Conservation (phyloP, 2,113 vertebrate genomes). For the Erythrocercus mccallii region DNA sequence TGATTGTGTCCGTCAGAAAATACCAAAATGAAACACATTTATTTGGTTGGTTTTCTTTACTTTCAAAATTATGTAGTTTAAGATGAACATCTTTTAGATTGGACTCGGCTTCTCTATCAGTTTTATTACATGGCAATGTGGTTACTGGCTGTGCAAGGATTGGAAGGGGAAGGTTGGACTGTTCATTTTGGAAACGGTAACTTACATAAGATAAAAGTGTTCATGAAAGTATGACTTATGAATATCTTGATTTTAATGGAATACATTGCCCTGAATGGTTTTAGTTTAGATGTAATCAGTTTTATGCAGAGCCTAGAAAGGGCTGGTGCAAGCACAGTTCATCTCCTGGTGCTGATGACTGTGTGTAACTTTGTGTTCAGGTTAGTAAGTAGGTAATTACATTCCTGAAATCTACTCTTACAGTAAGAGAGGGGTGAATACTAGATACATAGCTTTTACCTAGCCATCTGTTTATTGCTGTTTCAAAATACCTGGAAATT, state of each 20-base stretch:
- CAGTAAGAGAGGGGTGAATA: neutral
- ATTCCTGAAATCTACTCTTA: neutral
- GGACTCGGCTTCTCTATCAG: neutral
- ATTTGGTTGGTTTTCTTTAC: neutral
- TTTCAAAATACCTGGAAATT: neutral
- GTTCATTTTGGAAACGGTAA: neutral
- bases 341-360: neutral
- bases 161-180: neutral
- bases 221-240: rapidly evolving
- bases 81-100: neutral
- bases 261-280: neutral
- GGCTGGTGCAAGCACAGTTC: neutral
- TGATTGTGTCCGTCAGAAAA: neutral
- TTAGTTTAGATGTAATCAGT: neutral
- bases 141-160: neutral
- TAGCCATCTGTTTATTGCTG: rapidly evolving
- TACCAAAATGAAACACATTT: neutral
- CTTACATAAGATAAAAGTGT: neutral
- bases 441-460: neutral
- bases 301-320: neutral
- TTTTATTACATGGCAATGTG: neutral
- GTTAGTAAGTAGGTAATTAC: neutral
- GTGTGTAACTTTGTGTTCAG: neutral
- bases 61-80: neutral
- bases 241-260: neutral